Conservation (phyloP, 1,140 invertebrate species). For the Heliconius melpomene region DNA sequence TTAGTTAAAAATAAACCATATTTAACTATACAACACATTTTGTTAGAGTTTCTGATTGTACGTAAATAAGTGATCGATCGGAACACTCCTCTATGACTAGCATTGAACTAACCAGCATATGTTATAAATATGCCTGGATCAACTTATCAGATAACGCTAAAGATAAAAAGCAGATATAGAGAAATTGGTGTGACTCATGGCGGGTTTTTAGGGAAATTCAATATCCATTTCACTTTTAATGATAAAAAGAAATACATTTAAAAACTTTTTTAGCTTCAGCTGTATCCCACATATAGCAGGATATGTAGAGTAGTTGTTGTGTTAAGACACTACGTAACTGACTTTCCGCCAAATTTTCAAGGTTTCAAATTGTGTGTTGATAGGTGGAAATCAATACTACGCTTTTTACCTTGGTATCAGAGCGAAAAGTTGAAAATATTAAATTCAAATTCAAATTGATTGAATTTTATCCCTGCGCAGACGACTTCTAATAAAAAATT, state of each 20-base stretch:
- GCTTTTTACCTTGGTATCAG: not conserved
- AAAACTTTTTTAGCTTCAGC: not conserved
- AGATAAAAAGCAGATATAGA: not conserved
- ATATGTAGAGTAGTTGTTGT: not conserved
- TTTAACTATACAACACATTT: constrained; percentile 36
- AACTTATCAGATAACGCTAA: not conserved
- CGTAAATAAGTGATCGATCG: not conserved
- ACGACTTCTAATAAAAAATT: no score
- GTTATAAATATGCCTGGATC: not conserved
- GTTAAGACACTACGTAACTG: not conserved
- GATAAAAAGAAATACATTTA: not conserved
- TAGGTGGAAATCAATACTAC: not conserved
- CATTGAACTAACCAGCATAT: not conserved
- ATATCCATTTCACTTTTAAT: not conserved
- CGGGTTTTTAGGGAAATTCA: not conserved
- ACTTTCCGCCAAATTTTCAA: not conserved
- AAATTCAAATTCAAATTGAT: no score
- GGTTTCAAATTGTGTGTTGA: not conserved
- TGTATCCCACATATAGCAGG: not conserved
- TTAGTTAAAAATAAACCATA: constrained; percentile 27
- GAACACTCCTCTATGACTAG: not conserved
- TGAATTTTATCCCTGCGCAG: no score
- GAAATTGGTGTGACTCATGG: not conserved
- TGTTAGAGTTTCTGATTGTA: not conserved
- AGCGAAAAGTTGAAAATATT: no score